Percentiles rank a stretch among this genome's conserved stretches.
phyloP scores from a whole-genome alignment of 2,797 vertebrate species.

The Lindbergichthys nudifrons region DNA sequence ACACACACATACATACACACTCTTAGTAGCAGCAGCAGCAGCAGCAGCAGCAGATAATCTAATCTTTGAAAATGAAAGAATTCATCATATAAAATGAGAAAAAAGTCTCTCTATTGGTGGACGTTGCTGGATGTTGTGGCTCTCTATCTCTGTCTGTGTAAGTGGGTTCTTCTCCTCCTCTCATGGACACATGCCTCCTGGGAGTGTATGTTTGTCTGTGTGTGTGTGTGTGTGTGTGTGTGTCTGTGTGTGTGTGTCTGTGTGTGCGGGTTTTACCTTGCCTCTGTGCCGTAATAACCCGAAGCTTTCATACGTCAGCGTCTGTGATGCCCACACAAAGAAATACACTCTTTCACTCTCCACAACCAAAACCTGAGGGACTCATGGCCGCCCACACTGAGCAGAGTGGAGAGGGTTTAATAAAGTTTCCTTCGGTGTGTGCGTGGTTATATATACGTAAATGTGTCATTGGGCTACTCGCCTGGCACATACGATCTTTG shows the following conservation, averaged over 20 bases:
- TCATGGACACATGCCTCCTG: constrained; percentile 37
- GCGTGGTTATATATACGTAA: not conserved
- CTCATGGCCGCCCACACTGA: not conserved
- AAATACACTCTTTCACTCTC: not conserved
- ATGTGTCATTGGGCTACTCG: constrained; percentile 7
- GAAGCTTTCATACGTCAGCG: constrained; percentile 55
- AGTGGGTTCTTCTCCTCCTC: constrained; percentile 70
- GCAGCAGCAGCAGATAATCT: constrained; percentile 49
- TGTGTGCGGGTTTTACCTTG: constrained; percentile 16
- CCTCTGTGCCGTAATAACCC: constrained; percentile 46
- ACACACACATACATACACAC: not conserved
- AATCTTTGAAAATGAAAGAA: constrained; percentile 80
- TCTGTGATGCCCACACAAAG: constrained; percentile 40
- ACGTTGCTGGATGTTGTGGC: constrained; percentile 9
- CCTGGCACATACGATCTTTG: not conserved
- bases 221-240: constrained; percentile 19
- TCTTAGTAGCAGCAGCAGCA: not conserved
- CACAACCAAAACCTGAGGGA: constrained; percentile 20
- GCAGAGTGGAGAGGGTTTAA: constrained; percentile 29
- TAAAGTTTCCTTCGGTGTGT: constrained; percentile 15
- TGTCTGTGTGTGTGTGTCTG: constrained; percentile 19
- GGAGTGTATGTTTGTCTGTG: constrained; percentile 30
- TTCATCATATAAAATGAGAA: constrained; percentile 69
- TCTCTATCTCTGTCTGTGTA: constrained; percentile 67
- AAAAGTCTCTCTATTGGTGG: constrained; percentile 32